Percentiles rank a stretch among this genome's conserved stretches.
These are phyloP conservation scores for Ischnura elegans DNA, from an alignment of 2,888 invertebrate genomes.

Conservation along the genomic window DNA sequence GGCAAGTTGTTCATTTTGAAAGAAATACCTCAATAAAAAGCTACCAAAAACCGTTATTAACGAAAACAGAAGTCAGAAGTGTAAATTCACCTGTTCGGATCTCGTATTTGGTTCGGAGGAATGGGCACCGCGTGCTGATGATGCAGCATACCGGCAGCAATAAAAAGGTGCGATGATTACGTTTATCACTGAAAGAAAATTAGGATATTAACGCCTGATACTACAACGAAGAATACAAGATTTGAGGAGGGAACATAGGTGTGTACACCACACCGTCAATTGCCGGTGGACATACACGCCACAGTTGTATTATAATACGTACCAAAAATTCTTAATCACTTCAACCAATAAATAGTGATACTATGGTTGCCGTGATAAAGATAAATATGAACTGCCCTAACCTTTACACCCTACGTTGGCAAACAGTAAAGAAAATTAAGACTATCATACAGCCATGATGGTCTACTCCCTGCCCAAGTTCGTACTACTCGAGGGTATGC, in stretches of 20 bases:
- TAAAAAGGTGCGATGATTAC: constrained; percentile 74
- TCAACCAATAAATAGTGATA: constrained; percentile 47
- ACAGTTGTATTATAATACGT: neutral
- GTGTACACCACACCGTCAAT: constrained; percentile 61
- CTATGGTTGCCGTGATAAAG: constrained; percentile 64
- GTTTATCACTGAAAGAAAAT: constrained; percentile 76
- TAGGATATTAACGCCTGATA: constrained; percentile 49
- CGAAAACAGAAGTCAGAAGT: neutral
- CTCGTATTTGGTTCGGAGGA: constrained; percentile 75
- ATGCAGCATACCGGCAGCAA: constrained; percentile 75
- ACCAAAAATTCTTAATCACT: constrained; percentile 61
- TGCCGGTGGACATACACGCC: constrained; percentile 48
- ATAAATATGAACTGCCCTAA: constrained; percentile 48
- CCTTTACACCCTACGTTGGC: constrained; percentile 79
- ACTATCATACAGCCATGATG: constrained; percentile 94
- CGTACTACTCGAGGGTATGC: constrained; percentile 42
- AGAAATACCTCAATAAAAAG: too few species aligned
- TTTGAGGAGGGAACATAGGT: neutral
- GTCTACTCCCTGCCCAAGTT: constrained; percentile 72
- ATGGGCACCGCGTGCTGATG: constrained; percentile 76
- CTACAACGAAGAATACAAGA: neutral
- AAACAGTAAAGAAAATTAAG: constrained; percentile 88
- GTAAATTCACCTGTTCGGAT: constrained; percentile 70
- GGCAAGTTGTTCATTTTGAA: too few species aligned
- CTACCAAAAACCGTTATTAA: too few species aligned